These are phyloP conservation scores for Peromyscus melanophrys DNA, from an alignment of 2,797 vertebrate genomes.

Conservation along the genomic window DNA sequence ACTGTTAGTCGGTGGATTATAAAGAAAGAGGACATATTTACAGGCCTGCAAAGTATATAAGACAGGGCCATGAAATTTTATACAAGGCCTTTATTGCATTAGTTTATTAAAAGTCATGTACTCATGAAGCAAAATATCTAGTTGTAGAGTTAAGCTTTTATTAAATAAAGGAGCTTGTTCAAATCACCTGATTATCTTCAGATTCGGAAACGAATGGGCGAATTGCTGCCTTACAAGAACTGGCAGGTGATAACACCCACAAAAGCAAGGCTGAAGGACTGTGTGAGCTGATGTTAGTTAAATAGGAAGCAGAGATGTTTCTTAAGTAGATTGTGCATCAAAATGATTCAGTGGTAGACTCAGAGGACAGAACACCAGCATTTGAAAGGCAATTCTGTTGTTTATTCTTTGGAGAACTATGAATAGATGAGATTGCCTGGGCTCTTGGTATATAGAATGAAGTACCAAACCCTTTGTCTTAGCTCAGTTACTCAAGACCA, in stretches of 20 bases:
- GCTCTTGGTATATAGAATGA: not conserved
- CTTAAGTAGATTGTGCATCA: not conserved
- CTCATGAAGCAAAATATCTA: conserved; percentile 34
- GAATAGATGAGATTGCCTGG: not conserved
- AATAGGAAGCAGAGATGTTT: not conserved
- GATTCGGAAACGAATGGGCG: conserved; percentile 24
- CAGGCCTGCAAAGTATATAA: conserved; percentile 55
- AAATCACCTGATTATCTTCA: not conserved
- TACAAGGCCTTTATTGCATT: conserved; percentile 33
- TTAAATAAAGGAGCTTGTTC: conserved; percentile 47
- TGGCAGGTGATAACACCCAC: not conserved
- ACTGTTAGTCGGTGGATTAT: conserved; percentile 32
- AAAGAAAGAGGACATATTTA: conserved; percentile 70
- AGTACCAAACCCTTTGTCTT: not conserved
- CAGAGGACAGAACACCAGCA: not conserved
- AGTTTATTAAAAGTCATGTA: conserved; percentile 66
- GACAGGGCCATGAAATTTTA: conserved; percentile 35
- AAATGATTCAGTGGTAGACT: not conserved
- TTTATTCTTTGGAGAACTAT: not conserved
- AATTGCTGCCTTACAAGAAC: not conserved
- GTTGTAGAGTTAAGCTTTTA: not conserved
- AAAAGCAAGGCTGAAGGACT: not conserved
- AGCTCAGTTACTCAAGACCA: not conserved
- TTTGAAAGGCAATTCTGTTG: not conserved
- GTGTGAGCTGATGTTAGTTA: not conserved